Evolutionary conservation across 1,140 invertebrate species (phyloP).

Genomic region (Solenopsis fugax): DNA sequence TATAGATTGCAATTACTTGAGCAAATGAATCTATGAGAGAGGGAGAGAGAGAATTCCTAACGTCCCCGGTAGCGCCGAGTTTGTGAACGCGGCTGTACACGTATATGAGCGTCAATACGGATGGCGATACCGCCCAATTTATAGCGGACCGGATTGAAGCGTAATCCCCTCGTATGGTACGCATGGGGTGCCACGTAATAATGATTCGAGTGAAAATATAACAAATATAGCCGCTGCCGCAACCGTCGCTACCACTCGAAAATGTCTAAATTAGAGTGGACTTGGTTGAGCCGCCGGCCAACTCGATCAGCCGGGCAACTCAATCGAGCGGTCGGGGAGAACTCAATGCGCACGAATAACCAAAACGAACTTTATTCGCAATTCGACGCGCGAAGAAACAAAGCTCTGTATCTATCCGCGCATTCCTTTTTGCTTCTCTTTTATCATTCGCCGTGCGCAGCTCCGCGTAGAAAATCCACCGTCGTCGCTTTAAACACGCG

Average conservation of each 20-base stretch:
- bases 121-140: conserved; percentile 77
- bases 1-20: no score
- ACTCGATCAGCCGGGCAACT: conserved; percentile 51
- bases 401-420: neutral
- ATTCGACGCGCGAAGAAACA: conserved; percentile 14
- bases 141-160: conserved; percentile 78
- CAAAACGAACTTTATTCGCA: conserved; percentile 14
- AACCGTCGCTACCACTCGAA: conserved; percentile 34
- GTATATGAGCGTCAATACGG: conserved; percentile 29
- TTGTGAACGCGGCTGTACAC: conserved; percentile 43
- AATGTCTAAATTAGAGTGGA: conserved; percentile 74
- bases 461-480: neutral
- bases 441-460: neutral
- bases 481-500: neutral
- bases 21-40: no score
- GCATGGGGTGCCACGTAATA: conserved; percentile 76
- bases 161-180: conserved; percentile 74
- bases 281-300: conserved; percentile 59
- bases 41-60: neutral
- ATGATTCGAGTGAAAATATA: conserved; percentile 78
- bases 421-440: neutral
- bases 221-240: conserved; percentile 68
- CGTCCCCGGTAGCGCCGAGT: conserved; percentile 5
- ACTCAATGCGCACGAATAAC: conserved; percentile 19
- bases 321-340: conserved; percentile 12